Conservation (phyloP, 1,140 invertebrate genomes). For the Contarinia nasturtii region DNA sequence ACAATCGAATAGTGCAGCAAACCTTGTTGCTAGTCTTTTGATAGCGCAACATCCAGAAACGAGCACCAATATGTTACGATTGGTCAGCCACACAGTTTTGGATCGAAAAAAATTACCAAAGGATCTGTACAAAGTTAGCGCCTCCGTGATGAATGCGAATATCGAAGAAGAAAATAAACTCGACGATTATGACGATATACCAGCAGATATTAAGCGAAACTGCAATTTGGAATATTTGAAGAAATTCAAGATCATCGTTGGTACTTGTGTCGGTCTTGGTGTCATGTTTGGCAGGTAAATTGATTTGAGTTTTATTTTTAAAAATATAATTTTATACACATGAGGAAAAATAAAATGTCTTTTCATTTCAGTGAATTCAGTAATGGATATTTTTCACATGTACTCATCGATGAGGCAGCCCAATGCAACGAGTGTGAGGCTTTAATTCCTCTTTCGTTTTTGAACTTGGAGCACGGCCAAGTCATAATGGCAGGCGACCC, state of each 20-base stretch:
- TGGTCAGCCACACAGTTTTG: slow-evolving; percentile 43
- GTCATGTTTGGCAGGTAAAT: slow-evolving; percentile 44
- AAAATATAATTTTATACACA: no score
- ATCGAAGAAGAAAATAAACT: slow-evolving; percentile 23
- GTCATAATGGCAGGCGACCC: slow-evolving; percentile 81
- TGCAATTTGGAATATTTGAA: slow-evolving; percentile 38
- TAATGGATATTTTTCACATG: slow-evolving; percentile 64
- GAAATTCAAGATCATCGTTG: slow-evolving; percentile 56
- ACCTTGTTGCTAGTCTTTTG: slow-evolving; percentile 51
- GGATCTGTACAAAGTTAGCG: slow-evolving; percentile 46
- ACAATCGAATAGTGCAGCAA: slow-evolving; percentile 76
- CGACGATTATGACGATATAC: slow-evolving; percentile 11
- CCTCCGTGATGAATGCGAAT: slow-evolving; percentile 32
- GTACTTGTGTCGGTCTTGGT: slow-evolving; percentile 63
- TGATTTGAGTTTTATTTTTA: no score
- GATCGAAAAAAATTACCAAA: slow-evolving; percentile 35
- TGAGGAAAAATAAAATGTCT: no score
- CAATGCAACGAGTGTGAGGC: slow-evolving; percentile 79
- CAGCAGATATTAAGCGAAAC: slow-evolving; percentile 28
- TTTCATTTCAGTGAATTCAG: slow-evolving; percentile 26
- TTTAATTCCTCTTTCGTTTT: slow-evolving; percentile 46
- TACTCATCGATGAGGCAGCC: slow-evolving; percentile 80
- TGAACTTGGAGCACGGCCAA: slow-evolving; percentile 33
- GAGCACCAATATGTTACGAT: slow-evolving; percentile 44
- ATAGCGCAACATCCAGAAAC: slow-evolving; percentile 29